Percentiles rank a stretch among this genome's conserved stretches.
Evolutionary conservation across 2,797 vertebrate species (phyloP).

Genomic region (Serranus cabrilla): DNA sequence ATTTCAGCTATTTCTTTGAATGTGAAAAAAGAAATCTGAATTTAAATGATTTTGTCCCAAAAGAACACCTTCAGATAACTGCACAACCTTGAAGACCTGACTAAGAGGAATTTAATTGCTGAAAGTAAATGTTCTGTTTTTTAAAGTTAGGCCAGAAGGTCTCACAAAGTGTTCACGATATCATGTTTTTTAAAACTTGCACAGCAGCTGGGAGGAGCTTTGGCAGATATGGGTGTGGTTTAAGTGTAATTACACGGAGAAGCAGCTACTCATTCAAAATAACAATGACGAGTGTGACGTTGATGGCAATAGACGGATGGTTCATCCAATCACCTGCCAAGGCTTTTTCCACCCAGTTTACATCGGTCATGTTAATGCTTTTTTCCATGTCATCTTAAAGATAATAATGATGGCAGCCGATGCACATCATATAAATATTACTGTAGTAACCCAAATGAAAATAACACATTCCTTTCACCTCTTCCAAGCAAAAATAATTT

Average conservation of each 20-base stretch:
- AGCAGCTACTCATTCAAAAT: too few species aligned
- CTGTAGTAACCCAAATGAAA: neutral
- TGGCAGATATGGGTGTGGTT: too few species aligned
- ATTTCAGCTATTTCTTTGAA: neutral
- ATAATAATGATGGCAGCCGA: conserved; percentile 1
- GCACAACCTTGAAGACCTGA: neutral
- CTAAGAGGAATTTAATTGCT: too few species aligned
- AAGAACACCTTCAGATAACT: neutral
- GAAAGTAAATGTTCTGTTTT: too few species aligned
- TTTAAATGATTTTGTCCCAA: neutral
- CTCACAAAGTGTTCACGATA: neutral
- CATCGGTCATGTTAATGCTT: neutral
- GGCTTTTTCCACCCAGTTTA: too few species aligned
- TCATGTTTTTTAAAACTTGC: neutral
- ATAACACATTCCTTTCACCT: conserved; percentile 30
- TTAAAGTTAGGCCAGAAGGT: neutral
- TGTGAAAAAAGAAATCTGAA: neutral
- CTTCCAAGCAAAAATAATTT: conserved; percentile 29
- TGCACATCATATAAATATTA: conserved; percentile 14
- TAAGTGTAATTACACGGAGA: too few species aligned
- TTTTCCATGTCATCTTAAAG: conserved; percentile 17
- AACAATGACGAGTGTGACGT: too few species aligned
- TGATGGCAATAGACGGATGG: too few species aligned
- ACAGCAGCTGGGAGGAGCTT: too few species aligned
- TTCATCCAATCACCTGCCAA: too few species aligned